Percentiles rank a stretch among this genome's conserved stretches.
Conservation (phyloP, 2,888 invertebrate genomes). For the Lasiommata megera region DNA sequence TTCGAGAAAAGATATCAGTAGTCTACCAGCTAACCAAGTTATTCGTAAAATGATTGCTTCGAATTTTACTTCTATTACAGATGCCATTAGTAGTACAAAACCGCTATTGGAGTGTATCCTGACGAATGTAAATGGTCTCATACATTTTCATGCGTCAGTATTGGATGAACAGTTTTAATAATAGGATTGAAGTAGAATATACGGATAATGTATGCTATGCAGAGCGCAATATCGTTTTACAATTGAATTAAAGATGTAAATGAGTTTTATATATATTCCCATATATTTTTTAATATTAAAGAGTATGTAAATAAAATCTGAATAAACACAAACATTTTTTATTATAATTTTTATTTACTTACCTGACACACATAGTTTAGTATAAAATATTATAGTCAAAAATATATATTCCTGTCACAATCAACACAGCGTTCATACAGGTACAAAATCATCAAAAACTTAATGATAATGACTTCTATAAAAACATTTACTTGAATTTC, state of each 20-base stretch:
- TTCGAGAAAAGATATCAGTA: too few species aligned
- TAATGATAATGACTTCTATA: too few species aligned
- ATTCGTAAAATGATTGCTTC: too few species aligned
- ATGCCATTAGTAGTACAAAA: too few species aligned
- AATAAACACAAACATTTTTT: background rate
- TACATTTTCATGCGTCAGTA: too few species aligned
- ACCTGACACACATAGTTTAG: slow-evolving; percentile 1
- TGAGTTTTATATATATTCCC: background rate
- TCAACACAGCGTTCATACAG: background rate
- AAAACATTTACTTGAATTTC: too few species aligned
- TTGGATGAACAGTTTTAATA: too few species aligned
- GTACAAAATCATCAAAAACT: background rate
- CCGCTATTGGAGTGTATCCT: too few species aligned
- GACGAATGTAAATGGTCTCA: too few species aligned
- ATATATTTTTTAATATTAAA: slow-evolving; percentile 7
- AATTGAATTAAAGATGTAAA: background rate
- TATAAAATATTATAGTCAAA: background rate
- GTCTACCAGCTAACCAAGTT: too few species aligned
- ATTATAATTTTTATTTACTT: slow-evolving; percentile 2
- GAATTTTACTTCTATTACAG: too few species aligned
- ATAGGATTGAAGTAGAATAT: background rate
- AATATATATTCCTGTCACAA: background rate
- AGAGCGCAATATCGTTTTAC: background rate
- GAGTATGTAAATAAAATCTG: slow-evolving; percentile 10
- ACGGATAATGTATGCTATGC: background rate